Evolutionary conservation across 2,888 invertebrate species (phyloP).

Genomic region (Sialis fuliginosa): DNA sequence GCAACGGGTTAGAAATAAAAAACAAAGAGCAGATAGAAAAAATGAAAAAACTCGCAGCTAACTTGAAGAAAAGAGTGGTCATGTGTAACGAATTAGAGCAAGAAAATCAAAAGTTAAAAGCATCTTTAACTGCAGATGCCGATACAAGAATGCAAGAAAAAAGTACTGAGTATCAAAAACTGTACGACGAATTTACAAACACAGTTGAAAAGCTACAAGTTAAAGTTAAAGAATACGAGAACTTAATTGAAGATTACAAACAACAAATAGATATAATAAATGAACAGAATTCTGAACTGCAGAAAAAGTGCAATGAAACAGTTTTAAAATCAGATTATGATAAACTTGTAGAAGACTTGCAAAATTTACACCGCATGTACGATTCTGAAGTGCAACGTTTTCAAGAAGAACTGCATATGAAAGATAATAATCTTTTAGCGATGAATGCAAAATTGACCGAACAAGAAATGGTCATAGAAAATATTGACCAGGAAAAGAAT

Average conservation of each 20-base stretch:
- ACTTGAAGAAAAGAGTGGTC: slow-evolving; percentile 52
- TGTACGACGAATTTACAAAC: slow-evolving; percentile 5
- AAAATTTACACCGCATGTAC: not conserved
- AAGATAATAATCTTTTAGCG: slow-evolving; percentile 17
- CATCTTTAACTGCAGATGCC: slow-evolving; percentile 18
- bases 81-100: slow-evolving; percentile 46
- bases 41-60: slow-evolving; percentile 59
- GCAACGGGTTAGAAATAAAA: slow-evolving; percentile 33
- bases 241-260: slow-evolving; percentile 9
- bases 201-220: slow-evolving; percentile 1
- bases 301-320: slow-evolving; percentile 19
- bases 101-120: slow-evolving; percentile 20
- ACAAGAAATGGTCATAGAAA: slow-evolving; percentile 54
- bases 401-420: not conserved
- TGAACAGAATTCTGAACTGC: slow-evolving; percentile 14
- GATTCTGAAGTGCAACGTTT: not conserved
- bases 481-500: slow-evolving; percentile 44
- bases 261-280: slow-evolving; percentile 8
- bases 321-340: slow-evolving; percentile 22
- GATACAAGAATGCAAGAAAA: slow-evolving; percentile 5
- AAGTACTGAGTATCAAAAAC: slow-evolving; percentile 8
- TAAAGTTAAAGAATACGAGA: slow-evolving; percentile 7
- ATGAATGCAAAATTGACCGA: slow-evolving; percentile 56
- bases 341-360: slow-evolving; percentile 18
- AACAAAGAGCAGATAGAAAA: slow-evolving; percentile 56